Conservation (phyloP, 2,113 vertebrate genomes). For the Chaetodon trifascialis region DNA sequence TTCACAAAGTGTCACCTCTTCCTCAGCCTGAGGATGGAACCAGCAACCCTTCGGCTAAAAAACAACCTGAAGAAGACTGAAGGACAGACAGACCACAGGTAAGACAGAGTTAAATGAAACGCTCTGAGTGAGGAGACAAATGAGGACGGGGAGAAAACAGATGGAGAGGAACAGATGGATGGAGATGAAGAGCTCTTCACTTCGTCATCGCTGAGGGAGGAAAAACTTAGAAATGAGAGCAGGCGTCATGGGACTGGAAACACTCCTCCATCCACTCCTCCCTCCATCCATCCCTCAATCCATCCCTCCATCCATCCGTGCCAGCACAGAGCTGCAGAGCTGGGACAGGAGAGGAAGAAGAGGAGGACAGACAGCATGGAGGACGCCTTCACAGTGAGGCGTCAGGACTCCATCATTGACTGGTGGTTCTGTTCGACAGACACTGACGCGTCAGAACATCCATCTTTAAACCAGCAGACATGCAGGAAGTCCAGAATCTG, state of each 20-base stretch:
- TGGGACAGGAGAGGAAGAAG: neutral
- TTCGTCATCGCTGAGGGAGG: conserved; percentile 10
- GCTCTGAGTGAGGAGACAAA: neutral
- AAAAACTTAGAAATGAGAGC: conserved; percentile 25
- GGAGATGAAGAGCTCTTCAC: neutral
- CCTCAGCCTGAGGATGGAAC: no score
- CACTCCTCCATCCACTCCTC: conserved; percentile 28
- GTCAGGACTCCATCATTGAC: conserved; percentile 2
- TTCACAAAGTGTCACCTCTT: no score
- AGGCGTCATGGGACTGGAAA: conserved; percentile 3
- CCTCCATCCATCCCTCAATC: conserved; percentile 25
- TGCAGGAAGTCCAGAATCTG: no score
- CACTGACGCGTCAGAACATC: no score
- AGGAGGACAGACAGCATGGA: neutral
- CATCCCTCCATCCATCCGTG: neutral
- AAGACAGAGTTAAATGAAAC: accelerated
- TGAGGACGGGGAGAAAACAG: neutral
- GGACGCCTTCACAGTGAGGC: conserved; percentile 2
- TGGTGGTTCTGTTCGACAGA: conserved; percentile 8
- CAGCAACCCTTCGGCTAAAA: no score
- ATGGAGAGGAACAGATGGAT: conserved; percentile 24
- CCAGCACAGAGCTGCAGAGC: neutral
- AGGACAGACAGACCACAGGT: neutral
- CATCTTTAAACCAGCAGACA: no score
- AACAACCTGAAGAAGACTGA: neutral